Evolutionary conservation across 1,140 invertebrate species (phyloP), one percentile per base, ranked within the genome.

Genomic region (Lycorma delicatula): DNA sequence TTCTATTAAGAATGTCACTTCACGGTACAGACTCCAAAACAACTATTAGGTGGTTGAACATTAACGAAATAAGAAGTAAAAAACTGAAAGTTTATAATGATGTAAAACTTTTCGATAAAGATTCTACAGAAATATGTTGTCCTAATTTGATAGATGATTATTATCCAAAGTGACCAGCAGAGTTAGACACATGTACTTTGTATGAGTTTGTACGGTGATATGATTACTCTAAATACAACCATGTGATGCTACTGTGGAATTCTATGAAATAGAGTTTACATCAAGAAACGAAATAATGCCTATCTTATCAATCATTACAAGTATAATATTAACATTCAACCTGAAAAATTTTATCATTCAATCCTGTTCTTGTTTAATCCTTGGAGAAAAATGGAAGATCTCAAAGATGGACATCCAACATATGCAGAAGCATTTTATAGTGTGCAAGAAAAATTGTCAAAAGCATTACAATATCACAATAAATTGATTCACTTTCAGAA

Each of bases 301-400:
- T 66, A 61, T 52, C 51, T 69, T 12, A 61, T 68, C 36, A 68
- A 66, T 61, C 64, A 68, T 51, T 68, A 61, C 41, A 61, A 48
- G 49, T 60, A 63, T 46, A 63, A 62, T 46, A 16, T 62, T 4
- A 59, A 60, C 23, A 58, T 51, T 44, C 29, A 67, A 44, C 67
- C 64, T 5, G 67, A 70, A 61, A 41, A 44, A 18, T 67, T 62
- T 16, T 67, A 60, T 38, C 66, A 58, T 64, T 22, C 65, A 18
- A 44, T 69, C 18, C 53, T 70, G 26, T 47, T 70, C 6, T 36
- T 70, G 11, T 68, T 68, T 56, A 49, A 66, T 58, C 60, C 64
- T 6, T 70, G 66, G 66, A 63, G 64, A 60, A 38, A 68, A 46
- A 46, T 51, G 0, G 53, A 49, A 56, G 60, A 66, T 28, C 57